These are phyloP conservation scores for Harpagifer antarcticus DNA, from an alignment of 2,797 vertebrate genomes.

Conservation along the genomic window DNA sequence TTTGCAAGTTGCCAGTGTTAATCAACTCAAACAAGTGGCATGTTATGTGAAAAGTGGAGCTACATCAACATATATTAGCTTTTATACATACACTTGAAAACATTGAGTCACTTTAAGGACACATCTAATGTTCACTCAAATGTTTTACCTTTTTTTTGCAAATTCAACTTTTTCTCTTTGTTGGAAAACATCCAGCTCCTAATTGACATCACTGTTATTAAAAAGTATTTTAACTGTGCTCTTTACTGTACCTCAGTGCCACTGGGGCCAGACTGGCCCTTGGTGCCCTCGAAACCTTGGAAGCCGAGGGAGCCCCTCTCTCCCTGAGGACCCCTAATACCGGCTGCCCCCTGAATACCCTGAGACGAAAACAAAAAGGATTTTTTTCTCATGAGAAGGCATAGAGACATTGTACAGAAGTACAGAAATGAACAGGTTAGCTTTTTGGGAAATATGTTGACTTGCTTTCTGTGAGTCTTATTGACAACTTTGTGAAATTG, in stretches of 20 bases:
- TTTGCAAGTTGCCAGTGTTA: neutral
- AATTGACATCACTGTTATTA: neutral
- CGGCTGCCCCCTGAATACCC: constrained; percentile 83
- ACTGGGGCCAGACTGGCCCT: constrained; percentile 78
- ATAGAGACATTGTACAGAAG: neutral
- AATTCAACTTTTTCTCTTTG: neutral
- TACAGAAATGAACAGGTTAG: neutral
- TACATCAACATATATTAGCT: neutral
- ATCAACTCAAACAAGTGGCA: neutral
- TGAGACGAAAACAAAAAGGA: constrained; percentile 56
- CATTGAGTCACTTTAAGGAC: neutral
- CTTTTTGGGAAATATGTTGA: neutral
- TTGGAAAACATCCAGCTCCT: neutral
- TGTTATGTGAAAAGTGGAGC: neutral
- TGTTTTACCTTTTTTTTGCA: no score
- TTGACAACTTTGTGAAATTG: no score
- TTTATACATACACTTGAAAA: neutral
- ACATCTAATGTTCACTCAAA: neutral
- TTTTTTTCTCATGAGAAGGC: neutral
- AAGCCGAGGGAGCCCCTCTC: constrained; percentile 85
- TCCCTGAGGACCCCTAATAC: constrained; percentile 84
- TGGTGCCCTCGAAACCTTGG: constrained; percentile 85
- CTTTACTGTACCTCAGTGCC: constrained; percentile 84
- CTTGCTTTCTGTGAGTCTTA: neutral
- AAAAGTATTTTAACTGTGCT: neutral